Evolutionary conservation across 2,888 invertebrate genomes (phyloP).

Genomic region (Drosophila longiperda): DNA sequence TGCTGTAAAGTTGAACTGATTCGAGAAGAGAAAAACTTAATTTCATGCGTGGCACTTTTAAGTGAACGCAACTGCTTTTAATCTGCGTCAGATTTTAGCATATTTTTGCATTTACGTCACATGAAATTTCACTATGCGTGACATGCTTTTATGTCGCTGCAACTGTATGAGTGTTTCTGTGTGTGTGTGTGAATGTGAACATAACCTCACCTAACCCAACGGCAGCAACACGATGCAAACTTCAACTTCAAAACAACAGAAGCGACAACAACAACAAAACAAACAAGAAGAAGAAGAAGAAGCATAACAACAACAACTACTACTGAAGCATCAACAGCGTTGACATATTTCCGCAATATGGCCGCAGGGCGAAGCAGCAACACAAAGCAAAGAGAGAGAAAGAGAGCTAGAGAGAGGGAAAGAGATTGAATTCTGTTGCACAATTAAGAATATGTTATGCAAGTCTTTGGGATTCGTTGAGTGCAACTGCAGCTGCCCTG

Average conservation of each 20-base stretch:
- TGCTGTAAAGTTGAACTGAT: conserved; percentile 7
- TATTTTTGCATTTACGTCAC: conserved; percentile 79
- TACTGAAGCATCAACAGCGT: conserved; percentile 41
- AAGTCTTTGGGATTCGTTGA: conserved; percentile 61
- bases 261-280: conserved; percentile 15
- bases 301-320: conserved; percentile 17
- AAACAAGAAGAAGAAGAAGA: conserved; percentile 26
- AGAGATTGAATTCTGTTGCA: conserved; percentile 59
- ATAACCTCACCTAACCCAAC: conserved; percentile 68
- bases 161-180: conserved; percentile 15
- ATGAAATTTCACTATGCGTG: conserved; percentile 75
- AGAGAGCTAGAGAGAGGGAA: conserved; percentile 5
- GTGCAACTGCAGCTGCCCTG: conserved; percentile 55
- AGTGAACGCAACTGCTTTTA: conserved; percentile 52
- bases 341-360: conserved; percentile 77
- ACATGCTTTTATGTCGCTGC: conserved; percentile 65
- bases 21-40: conserved; percentile 19
- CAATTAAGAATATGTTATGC: conserved; percentile 80
- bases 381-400: conserved; percentile 42
- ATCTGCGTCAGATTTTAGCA: conserved; percentile 66
- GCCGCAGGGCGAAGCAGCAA: conserved; percentile 60
- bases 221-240: conserved; percentile 62
- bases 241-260: conserved; percentile 70
- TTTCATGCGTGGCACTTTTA: conserved; percentile 27
- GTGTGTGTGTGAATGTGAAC: conserved; percentile 42